These are phyloP conservation scores for Eristalinus sepulchralis DNA, from an alignment of 2,888 invertebrate species.

Conservation along the genomic window DNA sequence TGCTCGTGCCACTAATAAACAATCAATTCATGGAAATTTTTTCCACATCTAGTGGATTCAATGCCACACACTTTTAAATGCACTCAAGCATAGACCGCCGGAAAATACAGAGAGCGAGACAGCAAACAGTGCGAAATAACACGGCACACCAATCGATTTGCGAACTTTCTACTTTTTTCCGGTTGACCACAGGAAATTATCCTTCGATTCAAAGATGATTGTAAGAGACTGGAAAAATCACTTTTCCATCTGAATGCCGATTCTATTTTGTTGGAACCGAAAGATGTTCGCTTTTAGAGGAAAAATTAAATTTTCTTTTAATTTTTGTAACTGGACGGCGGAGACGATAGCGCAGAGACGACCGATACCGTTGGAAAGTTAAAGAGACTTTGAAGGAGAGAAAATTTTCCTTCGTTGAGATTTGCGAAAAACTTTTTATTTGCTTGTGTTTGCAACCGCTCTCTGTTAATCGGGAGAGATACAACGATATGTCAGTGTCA, in stretches of 20 bases:
- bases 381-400: conserved; percentile 52
- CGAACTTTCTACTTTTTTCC: conserved; percentile 24
- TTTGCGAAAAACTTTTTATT: conserved; percentile 42
- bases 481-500: conserved; percentile 14
- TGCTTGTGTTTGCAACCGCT: conserved; percentile 1
- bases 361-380: conserved; percentile 61
- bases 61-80: conserved; percentile 25
- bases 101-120: background rate
- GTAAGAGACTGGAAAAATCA: background rate
- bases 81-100: conserved; percentile 25
- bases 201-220: background rate
- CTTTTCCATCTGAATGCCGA: background rate
- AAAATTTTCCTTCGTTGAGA: conserved; percentile 40
- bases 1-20: conserved; percentile 34
- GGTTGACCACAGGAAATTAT: conserved; percentile 13
- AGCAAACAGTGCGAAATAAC: conserved; percentile 5
- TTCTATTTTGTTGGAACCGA: conserved; percentile 3
- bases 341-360: conserved; percentile 26
- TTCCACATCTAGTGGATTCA: conserved; percentile 6
- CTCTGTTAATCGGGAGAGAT: conserved; percentile 4
- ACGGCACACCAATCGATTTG: conserved; percentile 54
- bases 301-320: conserved; percentile 5
- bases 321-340: conserved; percentile 24
- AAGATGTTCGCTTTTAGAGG: background rate
- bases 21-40: conserved; percentile 39